Evolutionary conservation across 2,888 invertebrate genomes (phyloP).

Genomic region (Drosophila neonasuta): DNA sequence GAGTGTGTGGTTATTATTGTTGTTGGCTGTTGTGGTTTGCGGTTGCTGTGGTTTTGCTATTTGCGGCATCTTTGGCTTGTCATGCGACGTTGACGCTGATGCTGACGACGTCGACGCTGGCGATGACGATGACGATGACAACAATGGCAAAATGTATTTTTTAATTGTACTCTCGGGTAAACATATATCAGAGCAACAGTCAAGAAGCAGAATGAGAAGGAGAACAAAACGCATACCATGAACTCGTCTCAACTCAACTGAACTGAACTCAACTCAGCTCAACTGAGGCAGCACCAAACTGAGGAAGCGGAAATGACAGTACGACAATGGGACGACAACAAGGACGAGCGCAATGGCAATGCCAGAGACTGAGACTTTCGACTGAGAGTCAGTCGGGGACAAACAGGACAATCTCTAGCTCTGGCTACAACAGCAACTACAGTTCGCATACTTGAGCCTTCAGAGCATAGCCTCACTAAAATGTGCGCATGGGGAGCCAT

Average conservation of each 20-base stretch:
- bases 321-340: conserved; percentile 66
- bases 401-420: conserved; percentile 17
- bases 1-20: conserved; percentile 25
- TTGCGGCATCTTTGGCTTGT: conserved; percentile 77
- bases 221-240: conserved; percentile 52
- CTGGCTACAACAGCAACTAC: conserved; percentile 51
- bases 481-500: conserved; percentile 66
- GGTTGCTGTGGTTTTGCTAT: conserved; percentile 63
- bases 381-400: neutral
- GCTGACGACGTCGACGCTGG: conserved; percentile 59
- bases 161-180: conserved; percentile 77
- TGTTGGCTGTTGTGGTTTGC: conserved; percentile 35
- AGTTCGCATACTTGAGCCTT: conserved; percentile 60
- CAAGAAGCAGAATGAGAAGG: conserved; percentile 38
- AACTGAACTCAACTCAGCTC: conserved; percentile 11
- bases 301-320: conserved; percentile 75
- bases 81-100: conserved; percentile 59
- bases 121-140: conserved; percentile 63
- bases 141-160: conserved; percentile 74
- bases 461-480: conserved; percentile 40
- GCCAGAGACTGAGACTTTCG: conserved; percentile 48
- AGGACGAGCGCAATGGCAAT: conserved; percentile 65
- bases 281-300: conserved; percentile 37
- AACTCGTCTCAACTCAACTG: conserved; percentile 49
- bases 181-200: conserved; percentile 58